Conservation (phyloP, 2,888 invertebrate genomes). For the Lycia hirtaria region DNA sequence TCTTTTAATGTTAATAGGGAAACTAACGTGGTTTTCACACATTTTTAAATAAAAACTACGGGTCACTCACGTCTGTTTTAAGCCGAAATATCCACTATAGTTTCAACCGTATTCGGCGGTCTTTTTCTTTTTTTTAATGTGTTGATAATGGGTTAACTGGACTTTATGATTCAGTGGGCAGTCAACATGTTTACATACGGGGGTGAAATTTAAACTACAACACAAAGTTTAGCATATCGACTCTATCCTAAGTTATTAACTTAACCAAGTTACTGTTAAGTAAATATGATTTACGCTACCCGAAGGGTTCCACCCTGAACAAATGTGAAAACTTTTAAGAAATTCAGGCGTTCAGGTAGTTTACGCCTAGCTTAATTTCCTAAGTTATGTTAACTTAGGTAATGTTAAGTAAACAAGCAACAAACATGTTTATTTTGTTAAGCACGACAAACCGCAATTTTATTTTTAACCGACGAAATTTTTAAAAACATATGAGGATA, state of each 20-base stretch:
- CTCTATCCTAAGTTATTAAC: conserved; percentile 43
- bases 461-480: too few relatives aligned
- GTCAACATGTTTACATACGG: conserved; percentile 1
- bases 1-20: too few relatives aligned
- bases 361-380: conserved; percentile 27
- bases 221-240: conserved; percentile 22
- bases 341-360: conserved; percentile 36
- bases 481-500: too few relatives aligned
- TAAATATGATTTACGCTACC: conserved; percentile 43
- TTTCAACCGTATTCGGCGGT: too few relatives aligned
- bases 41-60: too few relatives aligned
- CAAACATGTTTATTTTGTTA: conserved; percentile 11
- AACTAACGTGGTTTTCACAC: too few relatives aligned
- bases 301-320: conserved; percentile 44
- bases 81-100: too few relatives aligned
- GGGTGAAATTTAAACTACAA: conserved; percentile 13
- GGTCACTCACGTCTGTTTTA: too few relatives aligned
- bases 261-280: conserved; percentile 38
- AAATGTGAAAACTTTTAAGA: conserved; percentile 54
- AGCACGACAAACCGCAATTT: neutral
- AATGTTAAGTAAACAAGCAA: conserved; percentile 4
- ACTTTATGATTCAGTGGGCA: conserved; percentile 1
- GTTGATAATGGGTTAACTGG: neutral
- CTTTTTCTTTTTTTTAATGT: too few relatives aligned
- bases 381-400: conserved; percentile 23